Evolutionary conservation across 92 coral and sea anemone species (phyloP), one percentile per base, ranked within the genome.

Genomic region (Phenganax subtilis): DNA sequence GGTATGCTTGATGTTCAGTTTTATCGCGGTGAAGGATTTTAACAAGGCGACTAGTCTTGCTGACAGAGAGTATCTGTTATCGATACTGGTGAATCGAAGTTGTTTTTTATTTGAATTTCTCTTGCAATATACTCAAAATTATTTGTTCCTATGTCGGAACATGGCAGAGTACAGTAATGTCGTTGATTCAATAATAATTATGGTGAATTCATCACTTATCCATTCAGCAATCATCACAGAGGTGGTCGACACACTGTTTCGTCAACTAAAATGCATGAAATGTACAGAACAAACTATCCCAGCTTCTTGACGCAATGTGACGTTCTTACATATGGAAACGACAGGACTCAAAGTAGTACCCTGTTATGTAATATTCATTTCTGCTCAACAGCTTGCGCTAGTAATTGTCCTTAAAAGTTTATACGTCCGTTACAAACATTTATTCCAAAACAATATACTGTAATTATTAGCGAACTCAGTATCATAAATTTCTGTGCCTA

Each of bases 1-100:
- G 73, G 73, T 68, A 68, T 68, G 73, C 73, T 68, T 68, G 73
- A 2, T 51, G 73, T 27, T 3, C n/a, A 12, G 8, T 14, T 61
- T 61, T 61, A 15, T 12, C n/a, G 25, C 67, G 25, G 67, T 17
- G 27, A 61, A 14, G 67, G 9, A 64, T 64, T 64, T 28, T 10
- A 68, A 30, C 73, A 68, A 37, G 73, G n/a, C 52, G 53, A 68
- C 73, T 10, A 29, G 54, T 6, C 73, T 9, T 68, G 73, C 7
- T 68, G 73, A 28, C 52, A 68, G 47, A 37, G 47, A 5, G 5
- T 37, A 37, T 37, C 47, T 37, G 47, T 37, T 37, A 37, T 37
- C 47, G 47, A 37, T 37, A 37, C 47, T 37, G 5, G 47, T 37
- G 2, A 5, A 37, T 37, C 47, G 47, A 37, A 2, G 47, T 37